Evolutionary conservation across 2,797 vertebrate species (phyloP), one percentile per base, ranked within the genome.

Genomic region (Salarias fasciatus): DNA sequence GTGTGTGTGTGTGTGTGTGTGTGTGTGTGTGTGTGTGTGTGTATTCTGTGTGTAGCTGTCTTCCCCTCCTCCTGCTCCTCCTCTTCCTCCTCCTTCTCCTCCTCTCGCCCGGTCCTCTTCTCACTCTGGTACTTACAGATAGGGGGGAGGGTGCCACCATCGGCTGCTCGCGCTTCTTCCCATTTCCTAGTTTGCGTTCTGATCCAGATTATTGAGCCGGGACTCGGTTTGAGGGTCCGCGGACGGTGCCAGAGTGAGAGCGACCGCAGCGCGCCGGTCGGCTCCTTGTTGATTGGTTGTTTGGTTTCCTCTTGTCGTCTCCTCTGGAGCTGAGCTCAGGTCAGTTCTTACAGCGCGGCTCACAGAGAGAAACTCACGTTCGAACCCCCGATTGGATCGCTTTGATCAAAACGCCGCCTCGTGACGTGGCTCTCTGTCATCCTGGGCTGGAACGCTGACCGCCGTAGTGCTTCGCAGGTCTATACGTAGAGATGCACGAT

Each of bases 101-200:
- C 85, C 82, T 90, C 88, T 86, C 85, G 88, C 79, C 85, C 87
- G 8, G 89, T 89, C 88, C 88, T 90, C 88, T 77, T 90, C 83
- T 89, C 88, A 91, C 89, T 90, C 88, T 90, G 85, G 87, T 87
- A 86, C 80, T 85, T 78, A 83, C 70, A 77, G 79, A 79, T 84
- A 81, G 18, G 50, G 24, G 42, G 12, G 46, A 36, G 50, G 38
- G 44, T 10, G 3, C 53, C 15, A 42, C 18, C 3, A 36, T 31
- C 46, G 33, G 50, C 37, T 4, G 11, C 48, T 58, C 35, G 49
- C 13, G 9, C 0, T 47, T 38, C 6, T 6, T 47, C 40, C 47
- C 49, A 40, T 15, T 43, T 30, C 14, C n/a, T 57, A 35, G 13
- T 63, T 49, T 10, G 38, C 3, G 38, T 38, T 5, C 43, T 42